phyloP scores from a whole-genome alignment of 2,888 invertebrate genomes.

The Penaeus monodon region DNA sequence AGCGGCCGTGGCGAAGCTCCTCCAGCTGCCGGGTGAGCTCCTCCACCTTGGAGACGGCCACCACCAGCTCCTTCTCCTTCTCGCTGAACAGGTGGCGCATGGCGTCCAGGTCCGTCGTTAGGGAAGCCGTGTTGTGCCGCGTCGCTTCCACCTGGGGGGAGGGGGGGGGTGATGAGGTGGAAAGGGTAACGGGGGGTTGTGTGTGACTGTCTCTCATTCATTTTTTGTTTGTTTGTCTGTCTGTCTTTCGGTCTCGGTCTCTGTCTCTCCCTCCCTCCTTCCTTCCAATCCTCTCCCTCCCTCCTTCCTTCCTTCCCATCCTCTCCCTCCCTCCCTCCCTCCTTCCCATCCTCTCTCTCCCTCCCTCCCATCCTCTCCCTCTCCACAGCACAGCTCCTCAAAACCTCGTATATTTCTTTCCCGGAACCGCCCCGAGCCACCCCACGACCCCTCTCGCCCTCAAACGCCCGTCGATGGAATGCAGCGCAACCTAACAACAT shows the following conservation, averaged over 20 bases:
- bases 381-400: too few species aligned
- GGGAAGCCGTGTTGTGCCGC: constrained; percentile 75
- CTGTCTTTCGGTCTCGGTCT: neutral
- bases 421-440: too few species aligned
- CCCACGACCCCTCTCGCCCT: too few species aligned
- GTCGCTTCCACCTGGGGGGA: constrained; percentile 56
- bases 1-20: constrained; percentile 79
- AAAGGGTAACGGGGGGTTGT: neutral
- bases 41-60: constrained; percentile 98
- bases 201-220: neutral
- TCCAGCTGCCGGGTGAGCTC: constrained; percentile 95
- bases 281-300: neutral
- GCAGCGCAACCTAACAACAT: too few species aligned
- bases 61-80: constrained; percentile 94
- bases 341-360: neutral
- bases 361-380: too few species aligned
- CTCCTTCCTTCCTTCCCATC: neutral
- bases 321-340: neutral
- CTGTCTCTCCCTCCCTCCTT: neutral
- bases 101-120: constrained; percentile 84
- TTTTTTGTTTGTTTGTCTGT: neutral
- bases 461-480: neutral
- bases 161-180: neutral
- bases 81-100: constrained; percentile 96
- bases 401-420: too few species aligned